A percentile compares a stretch with the other conserved stretches of the same genome.
phyloP scores from a whole-genome alignment of 1,140 invertebrate species.

The Pachypeltis micranthus region DNA sequence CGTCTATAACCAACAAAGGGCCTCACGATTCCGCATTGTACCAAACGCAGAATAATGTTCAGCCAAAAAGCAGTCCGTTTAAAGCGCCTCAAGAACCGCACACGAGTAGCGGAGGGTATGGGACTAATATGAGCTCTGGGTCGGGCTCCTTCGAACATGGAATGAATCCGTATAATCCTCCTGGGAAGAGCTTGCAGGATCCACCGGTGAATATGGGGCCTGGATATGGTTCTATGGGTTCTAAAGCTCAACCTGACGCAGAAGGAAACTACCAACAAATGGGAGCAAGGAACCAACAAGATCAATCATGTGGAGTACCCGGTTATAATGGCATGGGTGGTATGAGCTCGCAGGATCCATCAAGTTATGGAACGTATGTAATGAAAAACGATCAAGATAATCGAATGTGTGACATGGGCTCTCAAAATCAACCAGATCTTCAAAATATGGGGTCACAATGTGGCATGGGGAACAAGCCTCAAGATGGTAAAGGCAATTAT shows the following conservation, averaged over 20 bases:
- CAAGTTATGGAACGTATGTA: background rate
- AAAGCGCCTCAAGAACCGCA: too few relatives aligned
- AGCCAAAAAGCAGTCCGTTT: too few relatives aligned
- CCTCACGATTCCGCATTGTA: too few relatives aligned
- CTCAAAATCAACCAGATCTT: background rate
- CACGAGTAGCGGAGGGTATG: too few relatives aligned
- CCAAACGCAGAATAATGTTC: too few relatives aligned
- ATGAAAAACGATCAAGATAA: background rate
- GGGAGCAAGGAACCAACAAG: too few relatives aligned
- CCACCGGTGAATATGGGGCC: background rate
- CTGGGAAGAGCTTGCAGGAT: background rate
- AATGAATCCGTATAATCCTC: background rate
- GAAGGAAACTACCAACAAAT: too few relatives aligned
- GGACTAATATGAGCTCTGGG: too few relatives aligned
- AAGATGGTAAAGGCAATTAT: background rate
- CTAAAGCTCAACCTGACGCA: too few relatives aligned
- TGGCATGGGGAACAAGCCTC: background rate
- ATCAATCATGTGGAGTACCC: background rate
- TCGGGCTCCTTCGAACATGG: too few relatives aligned
- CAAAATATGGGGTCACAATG: background rate
- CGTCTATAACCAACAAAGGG: too few relatives aligned
- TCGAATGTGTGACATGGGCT: background rate
- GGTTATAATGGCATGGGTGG: background rate
- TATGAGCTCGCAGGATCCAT: background rate
- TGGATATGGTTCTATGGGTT: background rate